Conservation (phyloP, 2,113 vertebrate genomes). For the Ctenodactylus gundi region DNA sequence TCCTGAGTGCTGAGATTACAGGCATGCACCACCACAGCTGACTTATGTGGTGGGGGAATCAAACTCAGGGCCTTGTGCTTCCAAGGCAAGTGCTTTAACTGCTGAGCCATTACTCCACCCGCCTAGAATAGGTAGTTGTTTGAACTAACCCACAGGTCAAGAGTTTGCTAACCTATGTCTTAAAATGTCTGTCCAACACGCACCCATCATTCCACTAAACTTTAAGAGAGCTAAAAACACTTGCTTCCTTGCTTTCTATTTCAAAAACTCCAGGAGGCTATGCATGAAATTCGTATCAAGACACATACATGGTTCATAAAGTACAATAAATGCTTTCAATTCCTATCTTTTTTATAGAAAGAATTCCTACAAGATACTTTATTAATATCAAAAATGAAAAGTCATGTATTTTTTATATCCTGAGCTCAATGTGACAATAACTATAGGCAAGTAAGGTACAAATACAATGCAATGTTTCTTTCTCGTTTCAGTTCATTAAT, state of each 20-base stretch:
- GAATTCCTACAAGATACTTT: not conserved
- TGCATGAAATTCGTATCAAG: slow-evolving; percentile 21
- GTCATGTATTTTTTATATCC: not conserved
- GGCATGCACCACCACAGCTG: too few relatives aligned
- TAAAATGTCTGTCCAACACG: not conserved
- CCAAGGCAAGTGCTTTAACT: too few relatives aligned
- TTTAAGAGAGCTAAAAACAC: not conserved
- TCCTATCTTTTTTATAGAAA: slow-evolving; percentile 18
- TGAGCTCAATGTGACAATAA: not conserved
- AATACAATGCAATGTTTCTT: slow-evolving; percentile 33
- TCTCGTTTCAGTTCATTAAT: slow-evolving; percentile 9
- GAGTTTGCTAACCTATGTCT: not conserved
- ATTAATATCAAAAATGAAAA: slow-evolving; percentile 18
- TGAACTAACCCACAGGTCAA: not conserved
- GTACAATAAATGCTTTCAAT: not conserved
- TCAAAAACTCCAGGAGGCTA: not conserved
- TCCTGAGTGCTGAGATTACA: too few relatives aligned
- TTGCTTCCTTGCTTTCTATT: not conserved
- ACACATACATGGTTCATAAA: not conserved
- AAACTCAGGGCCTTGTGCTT: too few relatives aligned
- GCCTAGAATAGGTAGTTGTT: not conserved
- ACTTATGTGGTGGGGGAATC: too few relatives aligned
- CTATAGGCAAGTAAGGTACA: not conserved
- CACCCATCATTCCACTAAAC: not conserved
- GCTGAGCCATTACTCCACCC: too few relatives aligned